Evolutionary conservation across 2,113 vertebrate genomes (phyloP), one percentile per base, ranked within the genome.

Genomic region (Deroptyus accipitrinus): DNA sequence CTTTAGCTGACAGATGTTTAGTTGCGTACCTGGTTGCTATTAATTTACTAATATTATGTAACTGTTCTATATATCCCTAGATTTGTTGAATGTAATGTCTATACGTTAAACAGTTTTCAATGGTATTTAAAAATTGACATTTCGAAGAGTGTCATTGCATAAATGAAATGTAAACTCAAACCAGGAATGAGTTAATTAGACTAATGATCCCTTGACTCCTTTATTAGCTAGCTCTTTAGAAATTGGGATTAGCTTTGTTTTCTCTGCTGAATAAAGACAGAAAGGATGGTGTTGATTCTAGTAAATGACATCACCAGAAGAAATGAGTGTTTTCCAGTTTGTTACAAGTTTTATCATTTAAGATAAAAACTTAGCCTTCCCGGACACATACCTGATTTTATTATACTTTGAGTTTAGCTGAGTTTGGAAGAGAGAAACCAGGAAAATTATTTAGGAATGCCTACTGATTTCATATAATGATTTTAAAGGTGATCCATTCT

Each of bases 131-230:
- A 97, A 97, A 97, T 83, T 92, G 95, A 95, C 91, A 95, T 97
- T 97, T 97, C 92, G 52, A 94, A 90, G 96, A 96, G 94, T 96
- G 96, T 96, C 97, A 96, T 97, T 80, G 97, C 95, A 95, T 97
- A 97, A 97, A 97, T 97, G 96, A 97, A 97, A 97, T 96, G 96
- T 97, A 97, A 97, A 97, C 96, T 96, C 86, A 96, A 96, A 97
- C 83, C 94, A 97, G 94, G 95, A 96, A 97, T 95, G 96, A 97
- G 95, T 97, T 97, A 96, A 97, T 97, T 97, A 97, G 96, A 96
- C 95, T 97, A 97, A 97, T 97, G 96, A 97, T 97, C 96, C 96
- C 95, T 97, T 97, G 96, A 96, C 96, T 97, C 92, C 95, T 97
- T 97, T 97, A 97, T 97, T 97, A 97, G 94, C 96, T 77, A 93